Base-by-base conservation (phyloP, 1,140 invertebrate species). In the Calycopis cecrops region DNA sequence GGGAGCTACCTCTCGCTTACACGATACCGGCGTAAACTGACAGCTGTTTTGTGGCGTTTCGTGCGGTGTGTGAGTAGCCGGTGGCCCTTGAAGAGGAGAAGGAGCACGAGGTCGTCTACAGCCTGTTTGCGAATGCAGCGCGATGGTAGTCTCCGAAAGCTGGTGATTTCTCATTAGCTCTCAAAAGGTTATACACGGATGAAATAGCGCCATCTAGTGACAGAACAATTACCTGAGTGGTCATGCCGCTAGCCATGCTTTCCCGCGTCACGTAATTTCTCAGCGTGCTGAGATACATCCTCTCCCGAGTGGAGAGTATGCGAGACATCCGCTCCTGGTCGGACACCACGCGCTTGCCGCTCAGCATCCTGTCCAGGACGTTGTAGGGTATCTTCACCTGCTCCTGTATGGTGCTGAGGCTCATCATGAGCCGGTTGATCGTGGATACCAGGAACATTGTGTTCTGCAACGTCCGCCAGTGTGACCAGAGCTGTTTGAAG, bases 391-490 rank as follows among this genome's bases (percentile, higher is more conserved):
- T 63, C 48, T 61, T 69, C 79, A 89, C 83, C 67, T 80, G 83
- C 28, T 87, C 72, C 62, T 86, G 87, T 53, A 91, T 69, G 37
- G 57, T 65, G 33, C 89, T 77, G 21, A 92, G 52, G 44, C 87
- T 79, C 33, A 76, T 84, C 48, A 91, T 85, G 3, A 92, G 85
- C 2, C 85, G 82, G 62, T 90, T 91, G 1, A 91, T 79, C 10
- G 87, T 88, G n/a, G 89, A 90, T 37, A 93, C 69, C n/a, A 91
- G 73, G 14, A 90, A 89, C 59, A 91, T 90, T 50, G 91, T 88
- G 59, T 92, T 89, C 68, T 93, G 92, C 62, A 93, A 84, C 11
- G 83, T 75, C 8, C 89, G 81, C 92, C 92, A 94, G 6, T 89
- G 86, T 37, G 89, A 72, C 63, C 91, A 90, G 3, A 94, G 63